Base-by-base conservation (phyloP, 2,113 vertebrate species). In the Gallinago paraguaiae region DNA sequence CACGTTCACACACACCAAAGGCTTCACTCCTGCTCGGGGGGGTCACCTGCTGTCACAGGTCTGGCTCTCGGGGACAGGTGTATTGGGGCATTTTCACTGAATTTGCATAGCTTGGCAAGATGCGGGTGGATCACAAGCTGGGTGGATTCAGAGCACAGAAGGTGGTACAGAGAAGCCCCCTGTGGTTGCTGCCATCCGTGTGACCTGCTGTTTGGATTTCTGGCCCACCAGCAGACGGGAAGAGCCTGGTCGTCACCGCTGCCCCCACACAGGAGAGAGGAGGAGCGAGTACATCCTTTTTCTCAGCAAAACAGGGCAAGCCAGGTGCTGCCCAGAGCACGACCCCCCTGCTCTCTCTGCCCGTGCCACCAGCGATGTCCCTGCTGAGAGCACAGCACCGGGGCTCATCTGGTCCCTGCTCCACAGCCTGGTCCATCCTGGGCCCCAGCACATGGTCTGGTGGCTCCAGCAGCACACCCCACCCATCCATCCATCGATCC, bases 41-140 rank as follows among this genome's bases (percentile, higher is more conserved):
- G n/a, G 41, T 14, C 81, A 56, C 5, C 46, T 37, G 28, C 51
- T 50, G 15, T 2, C 31, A 33, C 31, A 46, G 88, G 89, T 86
- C 95, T 91, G 75, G 86, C 92, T 90, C 92, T 71, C 22, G 20
- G 92, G 94, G 86, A 86, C 94, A 97, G 97, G 97, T 97, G 98
- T 97, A 94, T 92, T 93, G 92, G 95, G 95, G 95, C 92, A 85
- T 97, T 98, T 91, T 94, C 91, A 98, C 92, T 97, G 97, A 97
- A 97, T 98, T 98, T 98, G 97, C 97, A 50, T 86, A 96, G 98
- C 97, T 98, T 96, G 96, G 88, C 59, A 68, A 61, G 96, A 97
- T 39, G 11, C 39, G 39, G 39, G 39, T 39, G 39, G 39, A 39
- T 39, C 24, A 23, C 9, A 41, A 19, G 11, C 0, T 14, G 17